Base-by-base conservation (phyloP, 2,888 invertebrate species). In the Meganola albula region DNA sequence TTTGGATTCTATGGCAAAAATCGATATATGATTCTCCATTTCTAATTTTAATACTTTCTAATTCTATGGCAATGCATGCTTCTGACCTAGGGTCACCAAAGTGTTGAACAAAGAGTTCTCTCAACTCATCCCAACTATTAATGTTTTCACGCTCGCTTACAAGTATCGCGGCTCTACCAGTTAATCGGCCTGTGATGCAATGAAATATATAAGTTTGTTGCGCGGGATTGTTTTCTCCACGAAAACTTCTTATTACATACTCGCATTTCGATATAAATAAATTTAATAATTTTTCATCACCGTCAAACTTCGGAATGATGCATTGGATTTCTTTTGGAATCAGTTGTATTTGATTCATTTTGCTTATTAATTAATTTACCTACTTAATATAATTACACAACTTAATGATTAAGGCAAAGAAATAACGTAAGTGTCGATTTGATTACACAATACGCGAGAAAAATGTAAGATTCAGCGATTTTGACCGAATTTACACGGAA, bases 21-120 rank as follows among this genome's bases (percentile, higher is more conserved):
- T 31, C 22, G 1, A 27, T 16, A 18, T 31, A 35, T 10, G 27
- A 16, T 6, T 31, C 35, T 6, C 16, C 22, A 9, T 18, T 18
- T 7, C 27, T 18, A 2, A 36, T 27, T 20, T 10, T 27, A 2
- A 31, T 1, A 9, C 7, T 24, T 27, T 36, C 35, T 24, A 36
- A 27, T 20, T 27, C 27, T 2, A 27, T 27, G 3, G 13, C 24
- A 7, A 28, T 27, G 9, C 33, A 34, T 10, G 18, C 31, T 26
- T 31, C 21, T 12, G 31, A 21, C 8, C 31, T 10, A 3, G 21
- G 57, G 10, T 13, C 62, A 25, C 38, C 61, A 60, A 39, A 69
- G 65, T 1, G 62, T 12, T 31, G 26, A 2, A 13, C 4, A 4
- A 31, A 20, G 10, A 25, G 4, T 2, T 11, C 21, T 20, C 12